Conservation (phyloP, 1,140 invertebrate species). For the Neodiprion pinetum region DNA sequence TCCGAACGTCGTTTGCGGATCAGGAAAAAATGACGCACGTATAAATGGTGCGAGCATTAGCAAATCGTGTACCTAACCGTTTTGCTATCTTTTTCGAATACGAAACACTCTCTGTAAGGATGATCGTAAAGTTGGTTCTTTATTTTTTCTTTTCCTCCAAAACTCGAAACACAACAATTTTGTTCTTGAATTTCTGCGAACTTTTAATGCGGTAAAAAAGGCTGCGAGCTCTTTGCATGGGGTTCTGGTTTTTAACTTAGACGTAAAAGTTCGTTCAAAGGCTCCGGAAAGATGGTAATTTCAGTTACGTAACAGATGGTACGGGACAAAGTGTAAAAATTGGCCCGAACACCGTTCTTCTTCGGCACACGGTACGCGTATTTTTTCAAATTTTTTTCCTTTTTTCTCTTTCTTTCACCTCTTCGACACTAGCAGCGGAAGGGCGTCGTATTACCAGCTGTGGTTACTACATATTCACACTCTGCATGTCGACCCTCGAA, state of each 20-base stretch:
- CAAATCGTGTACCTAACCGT: too few species aligned
- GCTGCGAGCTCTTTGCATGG: neutral
- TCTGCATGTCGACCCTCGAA: neutral
- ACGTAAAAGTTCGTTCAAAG: neutral
- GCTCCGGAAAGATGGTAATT: neutral
- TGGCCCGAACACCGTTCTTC: neutral
- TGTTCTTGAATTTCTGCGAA: too few species aligned
- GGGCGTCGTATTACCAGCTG: conserved; percentile 28
- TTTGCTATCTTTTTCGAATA: too few species aligned
- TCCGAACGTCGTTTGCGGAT: too few species aligned
- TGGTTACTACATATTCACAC: conserved; percentile 34
- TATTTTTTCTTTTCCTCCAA: too few species aligned
- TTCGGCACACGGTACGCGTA: neutral
- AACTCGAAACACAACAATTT: too few species aligned
- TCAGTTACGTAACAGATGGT: conserved; percentile 1
- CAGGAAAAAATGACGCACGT: too few species aligned
- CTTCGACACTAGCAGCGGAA: conserved; percentile 9
- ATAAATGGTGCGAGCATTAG: too few species aligned
- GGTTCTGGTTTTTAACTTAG: neutral
- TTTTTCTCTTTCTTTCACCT: neutral
- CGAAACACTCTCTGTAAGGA: too few species aligned
- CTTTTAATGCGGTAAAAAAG: too few species aligned
- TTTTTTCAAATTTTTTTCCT: neutral
- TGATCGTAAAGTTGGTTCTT: too few species aligned
- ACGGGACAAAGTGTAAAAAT: neutral